phyloP scores from a whole-genome alignment of 2,797 vertebrate species.

The Pogonophryne albipinna region DNA sequence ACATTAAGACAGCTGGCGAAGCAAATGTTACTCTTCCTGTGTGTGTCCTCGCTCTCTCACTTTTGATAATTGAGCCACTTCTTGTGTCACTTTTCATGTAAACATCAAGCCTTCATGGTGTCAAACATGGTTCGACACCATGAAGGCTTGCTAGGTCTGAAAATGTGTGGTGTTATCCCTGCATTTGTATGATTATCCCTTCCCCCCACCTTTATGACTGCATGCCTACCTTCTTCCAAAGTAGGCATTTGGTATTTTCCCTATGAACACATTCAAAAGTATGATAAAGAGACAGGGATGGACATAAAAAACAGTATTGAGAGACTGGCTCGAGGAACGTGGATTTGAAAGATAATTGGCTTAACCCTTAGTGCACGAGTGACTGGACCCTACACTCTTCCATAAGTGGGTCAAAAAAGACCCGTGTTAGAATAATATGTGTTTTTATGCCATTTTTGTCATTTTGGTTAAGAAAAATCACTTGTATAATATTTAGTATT shows the following conservation, averaged over 20 bases:
- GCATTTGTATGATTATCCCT: neutral
- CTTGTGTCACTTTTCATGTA: neutral
- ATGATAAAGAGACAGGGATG: too few species aligned
- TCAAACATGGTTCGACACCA: too few species aligned
- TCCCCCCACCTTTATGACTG: too few species aligned
- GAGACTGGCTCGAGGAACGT: neutral
- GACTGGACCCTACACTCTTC: too few species aligned
- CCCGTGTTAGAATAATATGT: too few species aligned
- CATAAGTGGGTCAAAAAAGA: too few species aligned
- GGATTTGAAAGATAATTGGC: neutral
- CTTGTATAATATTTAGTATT: too few species aligned
- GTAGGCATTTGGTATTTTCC: too few species aligned
- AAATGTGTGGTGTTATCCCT: neutral
- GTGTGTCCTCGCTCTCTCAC: neutral
- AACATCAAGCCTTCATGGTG: neutral
- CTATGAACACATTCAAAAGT: neutral
- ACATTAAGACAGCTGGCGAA: constrained; percentile 45
- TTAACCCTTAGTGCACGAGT: too few species aligned
- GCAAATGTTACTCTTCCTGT: constrained; percentile 18
- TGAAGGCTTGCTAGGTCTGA: neutral
- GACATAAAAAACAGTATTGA: too few species aligned
- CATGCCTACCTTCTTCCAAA: neutral
- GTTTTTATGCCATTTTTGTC: too few species aligned
- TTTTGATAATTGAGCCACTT: neutral
- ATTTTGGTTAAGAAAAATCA: too few species aligned